Base-by-base conservation (phyloP, 37 sponge, comb jelly and placozoan species). In the Amphimedon queenslandica region DNA sequence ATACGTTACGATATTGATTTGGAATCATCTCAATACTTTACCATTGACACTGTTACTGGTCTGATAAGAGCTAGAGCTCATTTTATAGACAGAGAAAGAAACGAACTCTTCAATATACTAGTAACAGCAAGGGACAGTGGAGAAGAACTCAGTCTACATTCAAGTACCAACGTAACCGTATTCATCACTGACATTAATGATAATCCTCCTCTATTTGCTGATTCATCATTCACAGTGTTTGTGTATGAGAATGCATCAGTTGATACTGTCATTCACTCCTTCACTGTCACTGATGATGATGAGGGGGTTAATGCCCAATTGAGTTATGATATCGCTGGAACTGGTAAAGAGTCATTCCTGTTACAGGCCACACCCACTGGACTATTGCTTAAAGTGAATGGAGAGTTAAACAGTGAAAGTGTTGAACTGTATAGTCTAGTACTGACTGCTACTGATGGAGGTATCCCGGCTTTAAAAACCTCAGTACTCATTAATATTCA, bases 131-230 rank as follows among this genome's bases (percentile, higher is more conserved):
- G 53, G 24, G 76, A 76, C 34, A 29, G 21, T 11, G 76, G 76
- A 13, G 21, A 40, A 2, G 65, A 42, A 3, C 36, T 76, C 2
- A 64, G 66, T 28, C 31, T 40, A 34, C 39, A 38, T 18, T 21
- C 66, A 42, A 40, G 5, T 4, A 66, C 64, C 27, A 21, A 2
- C 1, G 24, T 76, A 21, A 76, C 76, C 18, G 76, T 76, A 29
- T 51, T 89, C 24, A n/a, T n/a, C n/a, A 5, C 21, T 55, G 90
- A 90, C 76, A 40, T 60, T 37, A 90, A 90, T 53, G 90, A 90
- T 58, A 80, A 84, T 70, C 6, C 77, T 53, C 90, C 90, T 24
- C 70, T 77, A 8, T 84, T 90, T 20, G 31, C n/a, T 20, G 39
- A 30, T 25, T 40, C 56, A 1, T 8, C 13, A 0, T 80, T 76